These are phyloP conservation scores for Dryoscopus gambensis DNA, from an alignment of 2,113 vertebrate species.

Conservation along the genomic window DNA sequence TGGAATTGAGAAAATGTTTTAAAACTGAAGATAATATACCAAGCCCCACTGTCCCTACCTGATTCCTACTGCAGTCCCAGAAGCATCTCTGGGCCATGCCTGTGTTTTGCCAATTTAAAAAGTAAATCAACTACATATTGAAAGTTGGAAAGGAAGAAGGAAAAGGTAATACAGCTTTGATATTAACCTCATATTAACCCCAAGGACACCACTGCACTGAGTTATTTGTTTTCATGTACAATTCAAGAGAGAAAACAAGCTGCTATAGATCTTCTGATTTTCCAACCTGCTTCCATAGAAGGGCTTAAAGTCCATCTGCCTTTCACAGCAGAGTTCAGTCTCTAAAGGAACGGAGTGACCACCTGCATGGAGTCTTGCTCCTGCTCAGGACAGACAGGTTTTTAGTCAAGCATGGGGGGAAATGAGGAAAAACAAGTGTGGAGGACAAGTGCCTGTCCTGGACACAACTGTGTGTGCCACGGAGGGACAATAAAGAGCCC, in stretches of 20 bases:
- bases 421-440: background rate
- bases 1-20: background rate
- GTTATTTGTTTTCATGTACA: background rate
- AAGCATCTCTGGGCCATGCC: background rate
- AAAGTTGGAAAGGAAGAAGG: background rate
- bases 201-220: background rate
- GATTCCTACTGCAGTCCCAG: background rate
- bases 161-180: background rate
- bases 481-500: background rate
- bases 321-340: background rate
- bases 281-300: background rate
- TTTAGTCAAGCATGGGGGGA: background rate
- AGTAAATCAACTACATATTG: background rate
- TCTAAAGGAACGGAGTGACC: background rate
- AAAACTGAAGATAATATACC: background rate
- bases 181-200: background rate
- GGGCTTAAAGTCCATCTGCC: background rate
- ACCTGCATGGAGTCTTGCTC: background rate
- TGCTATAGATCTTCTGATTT: background rate
- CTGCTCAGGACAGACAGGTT: background rate
- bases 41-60: background rate
- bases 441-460: background rate
- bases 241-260: background rate
- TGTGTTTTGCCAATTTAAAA: background rate
- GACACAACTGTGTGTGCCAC: background rate